Conservation (phyloP, 1,140 invertebrate species). For the Neodiprion fabricii region DNA sequence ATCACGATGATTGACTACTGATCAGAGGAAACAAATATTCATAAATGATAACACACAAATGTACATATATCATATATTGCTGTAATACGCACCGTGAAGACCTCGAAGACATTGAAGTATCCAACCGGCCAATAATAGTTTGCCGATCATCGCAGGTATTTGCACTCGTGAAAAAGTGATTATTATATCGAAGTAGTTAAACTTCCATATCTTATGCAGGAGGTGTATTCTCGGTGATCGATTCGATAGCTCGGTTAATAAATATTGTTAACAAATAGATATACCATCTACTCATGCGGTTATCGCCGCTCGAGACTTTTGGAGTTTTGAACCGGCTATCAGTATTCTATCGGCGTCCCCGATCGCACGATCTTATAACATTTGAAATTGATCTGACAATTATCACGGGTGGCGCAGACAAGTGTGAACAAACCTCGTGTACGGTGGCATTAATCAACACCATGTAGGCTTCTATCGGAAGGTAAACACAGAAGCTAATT, state of each 20-base stretch:
- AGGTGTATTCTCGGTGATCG: neutral
- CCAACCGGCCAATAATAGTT: constrained; percentile 49
- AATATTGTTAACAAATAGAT: too few relatives aligned
- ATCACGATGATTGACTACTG: too few relatives aligned
- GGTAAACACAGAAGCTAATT: too few relatives aligned
- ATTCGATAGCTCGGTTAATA: too few relatives aligned
- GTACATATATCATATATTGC: too few relatives aligned
- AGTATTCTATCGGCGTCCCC: neutral
- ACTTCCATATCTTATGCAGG: neutral
- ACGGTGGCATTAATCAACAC: too few relatives aligned
- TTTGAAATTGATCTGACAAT: neutral
- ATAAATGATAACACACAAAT: too few relatives aligned
- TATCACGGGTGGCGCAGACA: neutral
- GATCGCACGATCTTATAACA: neutral
- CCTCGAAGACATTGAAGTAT: constrained; percentile 49
- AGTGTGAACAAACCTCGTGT: neutral
- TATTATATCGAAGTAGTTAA: neutral
- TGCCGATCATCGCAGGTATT: constrained; percentile 55
- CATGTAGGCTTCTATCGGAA: too few relatives aligned
- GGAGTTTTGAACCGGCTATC: neutral
- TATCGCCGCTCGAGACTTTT: too few relatives aligned
- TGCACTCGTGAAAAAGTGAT: constrained; percentile 13
- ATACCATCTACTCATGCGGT: too few relatives aligned
- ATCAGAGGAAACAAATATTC: too few relatives aligned
- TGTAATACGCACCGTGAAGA: constrained; percentile 43